A percentile compares a stretch with the other conserved stretches of the same genome.
Evolutionary conservation across 1,140 invertebrate species (phyloP).

Genomic region (Harpegnathos saltator): DNA sequence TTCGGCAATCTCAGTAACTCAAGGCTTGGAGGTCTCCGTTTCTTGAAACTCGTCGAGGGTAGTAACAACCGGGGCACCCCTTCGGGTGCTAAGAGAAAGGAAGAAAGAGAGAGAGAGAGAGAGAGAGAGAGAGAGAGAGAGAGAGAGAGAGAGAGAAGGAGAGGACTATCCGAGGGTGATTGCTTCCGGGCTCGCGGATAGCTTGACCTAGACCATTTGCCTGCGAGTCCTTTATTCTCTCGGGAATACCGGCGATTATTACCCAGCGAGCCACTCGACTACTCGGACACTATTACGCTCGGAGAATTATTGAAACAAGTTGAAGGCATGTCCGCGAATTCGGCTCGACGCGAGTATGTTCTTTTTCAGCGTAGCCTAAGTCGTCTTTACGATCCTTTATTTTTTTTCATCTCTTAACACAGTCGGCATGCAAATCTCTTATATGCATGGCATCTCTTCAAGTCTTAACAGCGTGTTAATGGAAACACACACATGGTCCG

Average conservation of each 20-base stretch:
- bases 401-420: no score
- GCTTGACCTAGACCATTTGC: conserved; percentile 26
- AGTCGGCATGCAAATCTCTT: no score
- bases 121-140: no score
- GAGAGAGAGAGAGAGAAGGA: no score
- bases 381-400: no score
- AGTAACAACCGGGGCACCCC: conserved; percentile 53
- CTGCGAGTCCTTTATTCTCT: not conserved
- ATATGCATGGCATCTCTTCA: no score
- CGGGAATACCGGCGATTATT: conserved; percentile 18
- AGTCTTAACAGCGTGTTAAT: no score
- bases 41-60: conserved; percentile 51
- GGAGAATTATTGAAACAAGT: not conserved
- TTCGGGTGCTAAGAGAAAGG: not conserved
- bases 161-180: conserved; percentile 27
- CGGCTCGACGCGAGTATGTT: no score
- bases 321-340: not conserved
- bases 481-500: no score
- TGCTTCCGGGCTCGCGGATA: conserved; percentile 35
- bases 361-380: no score
- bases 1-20: conserved; percentile 72
- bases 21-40: conserved; percentile 48
- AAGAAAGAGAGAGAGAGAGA: no score
- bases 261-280: not conserved
- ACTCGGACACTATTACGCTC: not conserved